phyloP scores from a whole-genome alignment of 2,888 invertebrate species.

The Brachycybe producta region DNA sequence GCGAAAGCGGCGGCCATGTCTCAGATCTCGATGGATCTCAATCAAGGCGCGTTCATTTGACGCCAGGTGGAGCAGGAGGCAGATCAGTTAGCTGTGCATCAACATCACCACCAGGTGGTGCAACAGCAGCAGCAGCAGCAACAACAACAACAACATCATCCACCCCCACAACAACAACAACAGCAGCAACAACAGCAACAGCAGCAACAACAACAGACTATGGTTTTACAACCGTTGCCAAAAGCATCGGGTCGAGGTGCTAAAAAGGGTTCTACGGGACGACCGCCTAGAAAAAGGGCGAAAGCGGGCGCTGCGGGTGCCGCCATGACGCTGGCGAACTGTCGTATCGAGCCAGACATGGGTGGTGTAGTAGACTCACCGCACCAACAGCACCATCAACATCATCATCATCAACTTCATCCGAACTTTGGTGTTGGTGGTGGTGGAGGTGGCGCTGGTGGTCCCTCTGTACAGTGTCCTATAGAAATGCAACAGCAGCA shows the following conservation, averaged over 20 bases:
- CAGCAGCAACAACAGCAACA: conserved; percentile 3
- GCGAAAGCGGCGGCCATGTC: conserved; percentile 19
- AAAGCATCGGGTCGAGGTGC: conserved; percentile 1
- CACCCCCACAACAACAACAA: not conserved
- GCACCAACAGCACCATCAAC: not conserved
- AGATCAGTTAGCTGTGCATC: too few species aligned
- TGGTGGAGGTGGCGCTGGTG: not conserved
- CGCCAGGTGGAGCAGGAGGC: conserved; percentile 19
- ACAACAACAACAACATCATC: conserved; percentile 1
- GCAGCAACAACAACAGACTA: conserved; percentile 1
- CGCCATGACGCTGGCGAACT: not conserved
- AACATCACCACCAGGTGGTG: not conserved
- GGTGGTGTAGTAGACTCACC: not conserved
- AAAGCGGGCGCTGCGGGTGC: not conserved
- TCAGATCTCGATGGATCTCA: conserved; percentile 18
- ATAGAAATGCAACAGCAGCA: too few species aligned
- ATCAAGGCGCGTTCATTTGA: conserved; percentile 21
- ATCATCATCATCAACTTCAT: too few species aligned
- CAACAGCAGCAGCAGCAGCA: not conserved
- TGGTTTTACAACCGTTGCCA: conserved; percentile 3
- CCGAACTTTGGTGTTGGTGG: not conserved
- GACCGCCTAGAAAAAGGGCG: conserved; percentile 13
- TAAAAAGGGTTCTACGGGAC: conserved; percentile 10
- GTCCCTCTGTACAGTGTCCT: not conserved
- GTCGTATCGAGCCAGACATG: not conserved